A percentile compares a stretch with the other conserved stretches of the same genome.
Conservation (phyloP, 1,140 invertebrate genomes). For the Platyscapa corneri region DNA sequence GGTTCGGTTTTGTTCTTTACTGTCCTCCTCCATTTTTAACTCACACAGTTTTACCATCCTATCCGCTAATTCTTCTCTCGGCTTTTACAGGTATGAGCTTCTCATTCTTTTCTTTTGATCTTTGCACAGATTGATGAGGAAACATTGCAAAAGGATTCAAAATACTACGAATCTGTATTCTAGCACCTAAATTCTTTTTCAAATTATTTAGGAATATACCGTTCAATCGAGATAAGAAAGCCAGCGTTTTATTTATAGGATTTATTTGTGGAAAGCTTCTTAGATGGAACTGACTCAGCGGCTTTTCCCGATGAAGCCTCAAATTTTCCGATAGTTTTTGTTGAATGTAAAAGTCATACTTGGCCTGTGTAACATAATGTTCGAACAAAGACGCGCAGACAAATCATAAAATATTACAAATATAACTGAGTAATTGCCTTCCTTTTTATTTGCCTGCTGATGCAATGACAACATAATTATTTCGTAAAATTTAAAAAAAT, state of each 20-base stretch:
- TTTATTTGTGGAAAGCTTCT: neutral
- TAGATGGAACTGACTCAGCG: neutral
- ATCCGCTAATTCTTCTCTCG: neutral
- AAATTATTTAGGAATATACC: slow-evolving; percentile 4
- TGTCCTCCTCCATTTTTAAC: neutral
- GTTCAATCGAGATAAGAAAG: neutral
- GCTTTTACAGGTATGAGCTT: neutral
- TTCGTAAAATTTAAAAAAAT: too few relatives aligned
- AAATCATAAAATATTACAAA: too few relatives aligned
- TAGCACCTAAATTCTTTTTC: neutral
- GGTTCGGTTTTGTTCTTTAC: neutral
- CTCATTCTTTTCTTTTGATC: neutral
- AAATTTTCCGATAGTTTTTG: neutral
- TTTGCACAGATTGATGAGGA: neutral
- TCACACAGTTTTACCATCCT: neutral
- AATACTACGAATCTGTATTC: neutral
- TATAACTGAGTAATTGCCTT: too few relatives aligned
- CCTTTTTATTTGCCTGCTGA: too few relatives aligned
- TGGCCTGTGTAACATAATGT: too few relatives aligned
- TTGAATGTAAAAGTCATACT: too few relatives aligned
- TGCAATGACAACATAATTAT: too few relatives aligned
- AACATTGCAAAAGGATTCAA: neutral
- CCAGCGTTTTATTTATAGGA: neutral
- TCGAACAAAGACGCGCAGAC: too few relatives aligned
- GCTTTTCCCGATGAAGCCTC: neutral